Percentiles rank a stretch among this genome's conserved stretches.
phyloP scores from a whole-genome alignment of 2,113 vertebrate species.

The Athene noctua region DNA sequence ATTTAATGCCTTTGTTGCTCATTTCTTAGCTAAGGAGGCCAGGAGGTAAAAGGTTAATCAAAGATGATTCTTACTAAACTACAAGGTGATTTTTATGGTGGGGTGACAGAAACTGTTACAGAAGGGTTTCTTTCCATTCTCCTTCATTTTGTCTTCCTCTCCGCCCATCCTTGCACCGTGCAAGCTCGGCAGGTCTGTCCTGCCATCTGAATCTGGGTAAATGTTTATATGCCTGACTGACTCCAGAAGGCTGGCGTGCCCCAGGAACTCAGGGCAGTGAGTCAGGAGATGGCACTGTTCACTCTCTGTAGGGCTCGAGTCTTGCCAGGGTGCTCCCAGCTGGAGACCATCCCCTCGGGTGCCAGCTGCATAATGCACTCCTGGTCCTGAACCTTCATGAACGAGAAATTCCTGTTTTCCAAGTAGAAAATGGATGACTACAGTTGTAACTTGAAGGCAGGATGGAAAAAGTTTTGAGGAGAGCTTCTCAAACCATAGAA shows the following conservation, averaged over 20 bases:
- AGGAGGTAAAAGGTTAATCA: neutral
- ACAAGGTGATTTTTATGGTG: neutral
- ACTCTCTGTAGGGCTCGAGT: neutral
- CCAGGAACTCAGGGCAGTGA: neutral
- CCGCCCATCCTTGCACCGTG: neutral
- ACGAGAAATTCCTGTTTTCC: neutral
- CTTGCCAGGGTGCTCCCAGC: neutral
- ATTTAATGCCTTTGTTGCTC: neutral
- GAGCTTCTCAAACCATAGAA: neutral
- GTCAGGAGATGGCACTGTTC: slow-evolving; percentile 35
- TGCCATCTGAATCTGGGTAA: neutral
- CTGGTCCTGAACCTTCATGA: neutral
- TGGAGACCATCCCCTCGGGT: neutral
- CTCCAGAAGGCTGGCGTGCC: neutral
- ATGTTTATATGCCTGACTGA: neutral
- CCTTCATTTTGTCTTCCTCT: neutral
- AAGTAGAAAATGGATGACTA: neutral
- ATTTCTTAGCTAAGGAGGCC: neutral
- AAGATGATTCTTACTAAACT: neutral
- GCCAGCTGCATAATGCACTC: neutral
- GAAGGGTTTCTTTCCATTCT: neutral
- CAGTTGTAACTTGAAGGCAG: neutral
- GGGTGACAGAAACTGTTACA: neutral
- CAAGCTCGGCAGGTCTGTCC: neutral
- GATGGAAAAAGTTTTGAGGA: neutral